Evolutionary conservation across 2,113 vertebrate genomes (phyloP), one percentile per base, ranked within the genome.

Genomic region (Brachionichthys hirsutus): DNA sequence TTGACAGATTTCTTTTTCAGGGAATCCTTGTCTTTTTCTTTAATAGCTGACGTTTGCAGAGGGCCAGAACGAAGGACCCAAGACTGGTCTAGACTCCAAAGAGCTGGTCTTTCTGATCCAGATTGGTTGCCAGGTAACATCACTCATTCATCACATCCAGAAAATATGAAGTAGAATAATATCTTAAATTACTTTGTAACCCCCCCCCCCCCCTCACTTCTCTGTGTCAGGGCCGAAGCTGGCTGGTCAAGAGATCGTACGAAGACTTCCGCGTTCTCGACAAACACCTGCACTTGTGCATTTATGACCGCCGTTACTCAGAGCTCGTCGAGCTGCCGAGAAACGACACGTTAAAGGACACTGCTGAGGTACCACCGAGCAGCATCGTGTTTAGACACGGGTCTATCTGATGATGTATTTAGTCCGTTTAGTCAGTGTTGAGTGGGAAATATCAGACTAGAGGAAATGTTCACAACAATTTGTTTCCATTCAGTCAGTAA

Each of bases 251-350:
- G 84, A 89, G 97, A 72, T 95, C 94, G 64, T 99, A 98, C 63
- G 95, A 98, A 88, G 97, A 99, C 86, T 99, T 99, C 71, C 80
- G 95, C n/a, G 95, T 98, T 14, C 93, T 98, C 13, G 97, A 99
- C 81, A 98, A 98, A 66, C 96, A 98, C 43, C 92, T 99, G 44
- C 97, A 99, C 83, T 84, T 99, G 2, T 99, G 97, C 69, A 98
- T 98, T 67, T 99, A 96, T 69, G 97, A 99, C 85, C 92, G 97
- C 0, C 94, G 95, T 18, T 99, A 96, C 90, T 98, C 96, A 2
- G 92, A 95, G 83, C 95, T 99, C 56, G 62, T 90, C 0, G 97
- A 98, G 90, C 92, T 99, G 58, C 96, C 95, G 1, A 92, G 95
- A 68, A 86, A 92, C 60, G 93, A 98, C 74, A 79, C 81, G 24